Evolutionary conservation across 2,797 vertebrate genomes (phyloP).

Genomic region (Echiichthys vipera): DNA sequence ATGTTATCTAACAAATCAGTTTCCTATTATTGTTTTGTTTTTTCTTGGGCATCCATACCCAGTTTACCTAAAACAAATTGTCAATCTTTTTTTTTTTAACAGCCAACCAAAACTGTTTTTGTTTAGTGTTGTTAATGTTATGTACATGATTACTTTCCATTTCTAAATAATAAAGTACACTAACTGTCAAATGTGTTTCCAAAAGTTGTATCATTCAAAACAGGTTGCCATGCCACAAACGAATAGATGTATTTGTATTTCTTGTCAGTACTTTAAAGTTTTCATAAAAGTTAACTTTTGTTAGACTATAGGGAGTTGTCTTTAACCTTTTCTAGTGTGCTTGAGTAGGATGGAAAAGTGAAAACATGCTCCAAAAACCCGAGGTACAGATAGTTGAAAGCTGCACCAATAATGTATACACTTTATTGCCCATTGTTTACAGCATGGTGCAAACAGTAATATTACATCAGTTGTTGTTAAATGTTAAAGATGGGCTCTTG

Average conservation of each 20-base stretch:
- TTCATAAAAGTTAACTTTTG: too few species aligned
- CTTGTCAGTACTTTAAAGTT: not conserved
- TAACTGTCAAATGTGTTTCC: slow-evolving; percentile 83
- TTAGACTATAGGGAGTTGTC: too few species aligned
- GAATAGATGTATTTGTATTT: not conserved
- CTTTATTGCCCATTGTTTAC: not conserved
- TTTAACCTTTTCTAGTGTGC: not conserved
- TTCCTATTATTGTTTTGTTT: not conserved
- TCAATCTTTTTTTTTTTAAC: not conserved
- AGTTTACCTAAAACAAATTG: not conserved
- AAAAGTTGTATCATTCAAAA: slow-evolving; percentile 82
- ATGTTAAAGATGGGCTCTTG: not conserved
- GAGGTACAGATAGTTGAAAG: fast-evolving
- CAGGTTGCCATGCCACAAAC: not conserved
- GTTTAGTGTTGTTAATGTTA: slow-evolving; percentile 57
- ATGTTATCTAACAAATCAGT: not conserved
- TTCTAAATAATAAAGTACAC: slow-evolving; percentile 82
- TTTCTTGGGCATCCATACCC: too few species aligned
- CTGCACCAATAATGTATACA: not conserved
- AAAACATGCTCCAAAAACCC: not conserved
- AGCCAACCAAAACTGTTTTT: slow-evolving; percentile 29
- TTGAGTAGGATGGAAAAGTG: not conserved
- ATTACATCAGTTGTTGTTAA: not conserved
- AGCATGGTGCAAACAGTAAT: not conserved
- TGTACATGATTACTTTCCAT: slow-evolving; percentile 63